Evolutionary conservation across 2,113 vertebrate species (phyloP), one percentile per base, ranked within the genome.

Genomic region (Thalassarche chlororhynchos): DNA sequence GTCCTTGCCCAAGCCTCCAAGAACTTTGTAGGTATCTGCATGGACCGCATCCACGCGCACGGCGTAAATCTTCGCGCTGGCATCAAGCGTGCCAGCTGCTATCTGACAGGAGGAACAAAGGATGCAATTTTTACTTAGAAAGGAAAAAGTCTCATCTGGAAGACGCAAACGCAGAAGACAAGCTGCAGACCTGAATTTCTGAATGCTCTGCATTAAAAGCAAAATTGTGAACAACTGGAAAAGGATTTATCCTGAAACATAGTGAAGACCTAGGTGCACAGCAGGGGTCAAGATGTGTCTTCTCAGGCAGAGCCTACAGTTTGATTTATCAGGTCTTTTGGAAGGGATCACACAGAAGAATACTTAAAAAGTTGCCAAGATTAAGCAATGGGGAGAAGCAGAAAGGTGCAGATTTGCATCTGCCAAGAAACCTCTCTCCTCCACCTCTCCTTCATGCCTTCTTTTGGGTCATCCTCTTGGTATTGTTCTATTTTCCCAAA

Each of bases 21-120:
- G 98, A 21, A 99, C 99, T 84, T 94, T 98, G 98, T 99, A 99
- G 9, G 99, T 96, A 38, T 99, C 99, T 3, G 99, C 98, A 18
- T 99, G 99, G 28, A 99, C 98, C 0, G 98, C 99, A 68, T 99
- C 99, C 23, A 99, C 99, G 2, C 99, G 98, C 57, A 99, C 98
- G 0, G 99, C 98, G 8, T 99, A 99, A 89, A 99, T 99, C 98
- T 99, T 99, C 4, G 99, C 99, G 8, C 99, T 99, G 93, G 99
- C 99, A 36, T 99, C 99, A 65, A 99, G 96, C 3, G 99, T 99
- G 6, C 99, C 99, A 1, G 99, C 99, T 25, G 99, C 99, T 32
- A 99, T 97, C 99, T 99, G 42, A 24, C 26, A 6, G 40, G 61
- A 29, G 54, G 65, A 57, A 60, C 58, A 77, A 23, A 49, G 52